Conservation (phyloP, 2,888 invertebrate genomes). For the Cremastobaeus sp. region DNA sequence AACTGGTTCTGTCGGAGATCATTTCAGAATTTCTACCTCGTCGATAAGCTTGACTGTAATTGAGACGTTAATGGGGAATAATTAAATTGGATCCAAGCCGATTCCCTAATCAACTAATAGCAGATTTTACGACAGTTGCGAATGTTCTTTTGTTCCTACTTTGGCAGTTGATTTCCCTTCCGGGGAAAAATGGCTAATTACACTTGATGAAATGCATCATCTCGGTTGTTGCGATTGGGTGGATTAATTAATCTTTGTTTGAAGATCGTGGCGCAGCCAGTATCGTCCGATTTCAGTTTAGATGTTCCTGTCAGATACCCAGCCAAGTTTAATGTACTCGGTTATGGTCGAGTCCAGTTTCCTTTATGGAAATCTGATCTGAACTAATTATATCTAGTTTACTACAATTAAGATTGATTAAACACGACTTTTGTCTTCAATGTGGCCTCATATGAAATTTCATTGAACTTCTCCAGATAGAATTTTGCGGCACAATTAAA, state of each 20-base stretch:
- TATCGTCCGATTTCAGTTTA: constrained; percentile 12
- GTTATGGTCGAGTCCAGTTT: constrained; percentile 13
- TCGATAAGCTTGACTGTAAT: no score
- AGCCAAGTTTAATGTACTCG: constrained; percentile 20
- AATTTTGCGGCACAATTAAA: no score
- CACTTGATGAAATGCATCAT: constrained; percentile 33
- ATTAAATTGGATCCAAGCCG: no score
- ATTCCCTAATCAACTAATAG: no score
- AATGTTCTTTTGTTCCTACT: constrained; percentile 21
- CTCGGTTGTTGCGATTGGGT: constrained; percentile 11
- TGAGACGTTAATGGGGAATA: no score
- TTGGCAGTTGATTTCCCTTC: constrained; percentile 19
- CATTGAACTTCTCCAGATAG: neutral
- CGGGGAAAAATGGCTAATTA: neutral
- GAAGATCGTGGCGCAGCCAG: constrained; percentile 6
- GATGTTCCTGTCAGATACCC: constrained; percentile 35
- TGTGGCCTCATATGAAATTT: neutral
- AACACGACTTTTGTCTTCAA: constrained; percentile 7
- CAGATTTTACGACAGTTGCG: constrained; percentile 13
- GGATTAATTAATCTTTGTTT: constrained; percentile 44
- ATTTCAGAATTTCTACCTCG: no score
- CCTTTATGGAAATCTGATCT: constrained; percentile 28
- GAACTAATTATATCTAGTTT: constrained; percentile 17
- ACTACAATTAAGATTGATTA: constrained; percentile 9
- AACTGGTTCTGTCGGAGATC: no score